These are phyloP conservation scores for Ephydatia muelleri DNA, from an alignment of 37 sponge, comb jelly and placozoan species.

Conservation along the genomic window DNA sequence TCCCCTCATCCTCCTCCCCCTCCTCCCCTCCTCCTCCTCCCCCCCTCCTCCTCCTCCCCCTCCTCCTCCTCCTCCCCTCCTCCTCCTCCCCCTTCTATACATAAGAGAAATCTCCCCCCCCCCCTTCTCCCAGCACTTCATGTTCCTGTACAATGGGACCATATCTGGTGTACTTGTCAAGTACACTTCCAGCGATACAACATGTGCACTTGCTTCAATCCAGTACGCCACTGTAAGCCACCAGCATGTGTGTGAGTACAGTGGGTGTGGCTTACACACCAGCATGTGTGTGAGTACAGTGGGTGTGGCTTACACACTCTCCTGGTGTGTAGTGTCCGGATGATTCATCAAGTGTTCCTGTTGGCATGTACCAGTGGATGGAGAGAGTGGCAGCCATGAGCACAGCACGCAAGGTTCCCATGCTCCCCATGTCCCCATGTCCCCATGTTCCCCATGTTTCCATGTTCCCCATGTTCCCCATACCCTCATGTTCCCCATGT, in stretches of 20 bases:
- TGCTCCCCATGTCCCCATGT: not conserved
- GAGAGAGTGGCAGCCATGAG: not conserved
- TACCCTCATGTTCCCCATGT: not conserved
- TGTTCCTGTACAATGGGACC: not conserved
- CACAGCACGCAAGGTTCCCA: not conserved
- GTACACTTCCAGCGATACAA: not conserved
- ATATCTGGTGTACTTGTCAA: not conserved
- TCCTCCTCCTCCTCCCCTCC: not conserved
- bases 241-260: no score
- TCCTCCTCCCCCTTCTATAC: not conserved
- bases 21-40: constrained; percentile 6
- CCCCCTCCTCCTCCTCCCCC: not conserved
- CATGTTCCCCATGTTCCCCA: no score
- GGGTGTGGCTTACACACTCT: no score
- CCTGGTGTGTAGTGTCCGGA: not conserved
- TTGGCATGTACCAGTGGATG: not conserved
- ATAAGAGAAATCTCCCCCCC: not conserved
- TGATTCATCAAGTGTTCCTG: not conserved
- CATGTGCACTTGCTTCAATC: not conserved
- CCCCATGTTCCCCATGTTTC: not conserved
- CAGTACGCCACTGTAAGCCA: not conserved
- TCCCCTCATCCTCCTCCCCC: constrained; percentile 8
- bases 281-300: no score
- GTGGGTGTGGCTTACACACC: no score
- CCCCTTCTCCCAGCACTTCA: not conserved